Percentiles rank a stretch among this genome's conserved stretches.
phyloP scores from a whole-genome alignment of 2,797 vertebrate species.

The Lycodopsis pacificus region DNA sequence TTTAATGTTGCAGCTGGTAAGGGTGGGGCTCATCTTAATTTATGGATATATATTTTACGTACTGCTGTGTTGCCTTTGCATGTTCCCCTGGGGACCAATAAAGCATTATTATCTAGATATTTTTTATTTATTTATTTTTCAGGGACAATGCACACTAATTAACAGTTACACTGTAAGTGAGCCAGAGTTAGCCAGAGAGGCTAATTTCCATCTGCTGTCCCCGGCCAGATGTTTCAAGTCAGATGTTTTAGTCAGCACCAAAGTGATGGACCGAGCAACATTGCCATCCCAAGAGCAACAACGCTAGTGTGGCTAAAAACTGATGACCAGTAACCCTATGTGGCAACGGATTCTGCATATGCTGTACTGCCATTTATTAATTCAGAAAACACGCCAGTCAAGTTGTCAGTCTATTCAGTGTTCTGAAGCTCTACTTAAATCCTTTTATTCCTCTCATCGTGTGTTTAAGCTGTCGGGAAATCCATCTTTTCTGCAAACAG shows the following conservation, averaged over 20 bases:
- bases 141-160: no score
- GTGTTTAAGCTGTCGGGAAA: neutral
- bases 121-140: no score
- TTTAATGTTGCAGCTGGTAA: neutral
- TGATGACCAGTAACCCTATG: neutral
- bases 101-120: neutral
- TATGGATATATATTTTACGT: neutral
- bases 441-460: neutral
- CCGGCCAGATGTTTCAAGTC: no score
- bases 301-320: neutral
- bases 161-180: no score
- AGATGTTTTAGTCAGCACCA: neutral
- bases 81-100: neutral
- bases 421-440: neutral
- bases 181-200: no score
- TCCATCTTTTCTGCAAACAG: neutral
- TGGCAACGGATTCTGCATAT: neutral
- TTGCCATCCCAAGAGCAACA: neutral
- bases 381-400: neutral
- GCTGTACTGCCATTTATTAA: neutral
- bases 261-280: neutral
- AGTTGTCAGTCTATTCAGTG: neutral
- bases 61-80: neutral
- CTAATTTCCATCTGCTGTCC: no score
- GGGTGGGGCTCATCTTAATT: neutral